These are phyloP conservation scores for Meghimatium bilineatum DNA, from an alignment of 2,888 invertebrate genomes.

Conservation along the genomic window DNA sequence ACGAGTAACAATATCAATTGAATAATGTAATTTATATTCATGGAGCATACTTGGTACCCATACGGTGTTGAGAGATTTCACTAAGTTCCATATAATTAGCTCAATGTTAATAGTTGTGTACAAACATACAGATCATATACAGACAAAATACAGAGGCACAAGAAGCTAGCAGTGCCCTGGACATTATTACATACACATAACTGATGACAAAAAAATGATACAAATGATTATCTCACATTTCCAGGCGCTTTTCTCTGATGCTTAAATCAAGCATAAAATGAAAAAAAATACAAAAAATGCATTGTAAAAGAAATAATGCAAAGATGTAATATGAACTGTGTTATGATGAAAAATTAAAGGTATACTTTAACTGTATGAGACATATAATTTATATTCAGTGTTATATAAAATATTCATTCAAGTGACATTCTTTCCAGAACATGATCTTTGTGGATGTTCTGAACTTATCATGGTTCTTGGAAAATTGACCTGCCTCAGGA, in stretches of 20 bases:
- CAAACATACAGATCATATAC: not conserved
- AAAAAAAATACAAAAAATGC: not conserved
- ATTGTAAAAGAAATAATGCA: not conserved
- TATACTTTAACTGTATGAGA: too few species aligned
- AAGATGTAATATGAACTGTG: not conserved
- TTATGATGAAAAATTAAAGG: too few species aligned
- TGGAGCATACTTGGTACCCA: too few species aligned
- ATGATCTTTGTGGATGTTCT: too few species aligned
- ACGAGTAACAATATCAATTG: not conserved
- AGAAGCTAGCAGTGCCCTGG: constrained; percentile 9
- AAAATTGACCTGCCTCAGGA: too few species aligned
- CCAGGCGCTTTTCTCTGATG: constrained; percentile 34
- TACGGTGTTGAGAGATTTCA: too few species aligned
- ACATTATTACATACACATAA: constrained; percentile 1
- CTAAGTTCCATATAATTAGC: not conserved
- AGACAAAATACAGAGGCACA: not conserved
- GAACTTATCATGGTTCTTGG: too few species aligned
- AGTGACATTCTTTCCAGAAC: too few species aligned
- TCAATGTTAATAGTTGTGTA: not conserved
- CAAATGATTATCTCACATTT: constrained; percentile 24
- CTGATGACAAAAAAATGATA: constrained; percentile 1
- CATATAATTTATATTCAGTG: too few species aligned
- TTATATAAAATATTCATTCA: too few species aligned
- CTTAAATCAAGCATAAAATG: constrained; percentile 30
- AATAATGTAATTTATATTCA: not conserved